phyloP scores from a whole-genome alignment of 1,140 invertebrate species.

The Ceratina calcarata region DNA sequence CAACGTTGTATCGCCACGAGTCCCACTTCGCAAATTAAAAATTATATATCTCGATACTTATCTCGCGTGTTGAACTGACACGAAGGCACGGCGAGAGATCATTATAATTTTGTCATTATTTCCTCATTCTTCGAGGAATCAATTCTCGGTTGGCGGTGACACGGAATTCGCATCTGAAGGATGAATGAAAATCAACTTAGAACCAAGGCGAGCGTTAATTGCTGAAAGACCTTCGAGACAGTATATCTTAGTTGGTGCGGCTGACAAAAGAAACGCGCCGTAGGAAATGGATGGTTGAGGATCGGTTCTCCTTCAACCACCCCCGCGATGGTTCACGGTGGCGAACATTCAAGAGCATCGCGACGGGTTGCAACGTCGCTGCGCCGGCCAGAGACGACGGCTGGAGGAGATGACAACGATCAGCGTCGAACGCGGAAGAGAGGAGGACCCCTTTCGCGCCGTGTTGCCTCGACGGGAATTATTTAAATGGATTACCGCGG shows the following conservation, averaged over 20 bases:
- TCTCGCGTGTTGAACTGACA: too few relatives aligned
- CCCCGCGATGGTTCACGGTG: background rate
- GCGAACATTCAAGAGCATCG: too few relatives aligned
- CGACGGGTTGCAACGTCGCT: too few relatives aligned
- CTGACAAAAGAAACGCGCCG: background rate
- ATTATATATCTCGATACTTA: too few relatives aligned
- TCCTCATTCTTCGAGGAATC: background rate
- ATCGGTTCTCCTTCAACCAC: background rate
- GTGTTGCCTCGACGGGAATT: conserved; percentile 75
- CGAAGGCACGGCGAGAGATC: too few relatives aligned
- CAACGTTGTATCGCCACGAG: background rate
- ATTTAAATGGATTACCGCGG: conserved; percentile 79
- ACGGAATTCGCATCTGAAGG: background rate
- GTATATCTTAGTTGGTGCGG: background rate
- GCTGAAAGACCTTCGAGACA: background rate
- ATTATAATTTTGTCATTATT: background rate
- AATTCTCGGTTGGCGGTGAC: background rate
- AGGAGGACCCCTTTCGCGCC: conserved; percentile 59
- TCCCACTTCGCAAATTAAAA: too few relatives aligned
- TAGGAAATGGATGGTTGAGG: background rate
- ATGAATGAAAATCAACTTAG: background rate
- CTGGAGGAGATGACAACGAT: conserved; percentile 44
- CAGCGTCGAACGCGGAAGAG: conserved; percentile 59
- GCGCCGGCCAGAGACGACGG: background rate
- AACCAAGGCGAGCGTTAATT: background rate